A percentile compares a stretch with the other conserved stretches of the same genome.
Conservation (phyloP, 2,113 vertebrate species). For the Rallus limicola region DNA sequence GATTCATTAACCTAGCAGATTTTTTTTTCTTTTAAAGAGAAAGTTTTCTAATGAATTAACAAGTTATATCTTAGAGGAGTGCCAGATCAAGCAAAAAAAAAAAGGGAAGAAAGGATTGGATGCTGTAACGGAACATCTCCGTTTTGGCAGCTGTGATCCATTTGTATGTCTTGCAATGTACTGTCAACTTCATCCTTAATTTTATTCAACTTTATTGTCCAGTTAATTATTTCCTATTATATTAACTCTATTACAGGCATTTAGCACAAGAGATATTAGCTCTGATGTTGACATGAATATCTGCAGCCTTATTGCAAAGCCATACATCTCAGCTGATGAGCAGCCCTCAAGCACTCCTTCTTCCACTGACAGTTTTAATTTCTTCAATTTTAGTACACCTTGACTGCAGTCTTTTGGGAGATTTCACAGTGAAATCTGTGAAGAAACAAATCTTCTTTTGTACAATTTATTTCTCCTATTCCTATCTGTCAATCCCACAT, state of each 20-base stretch:
- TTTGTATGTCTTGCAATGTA: background rate
- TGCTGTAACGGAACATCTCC: background rate
- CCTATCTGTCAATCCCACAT: background rate
- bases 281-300: background rate
- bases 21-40: background rate
- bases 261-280: background rate
- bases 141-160: background rate
- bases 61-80: background rate
- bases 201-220: background rate
- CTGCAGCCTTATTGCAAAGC: background rate
- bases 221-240: background rate
- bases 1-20: background rate
- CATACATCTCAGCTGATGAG: background rate
- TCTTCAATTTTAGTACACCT: background rate
- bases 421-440: background rate
- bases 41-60: background rate
- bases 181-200: background rate
- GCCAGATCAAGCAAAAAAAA: background rate
- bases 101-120: background rate
- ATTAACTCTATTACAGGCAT: background rate
- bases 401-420: background rate
- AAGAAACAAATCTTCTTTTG: background rate
- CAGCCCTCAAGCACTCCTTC: background rate
- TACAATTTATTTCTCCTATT: background rate
- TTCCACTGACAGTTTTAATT: background rate